Percentiles rank a stretch among this genome's conserved stretches.
These are phyloP conservation scores for Apocheima hispidaria DNA, from an alignment of 2,888 invertebrate genomes.

Conservation along the genomic window DNA sequence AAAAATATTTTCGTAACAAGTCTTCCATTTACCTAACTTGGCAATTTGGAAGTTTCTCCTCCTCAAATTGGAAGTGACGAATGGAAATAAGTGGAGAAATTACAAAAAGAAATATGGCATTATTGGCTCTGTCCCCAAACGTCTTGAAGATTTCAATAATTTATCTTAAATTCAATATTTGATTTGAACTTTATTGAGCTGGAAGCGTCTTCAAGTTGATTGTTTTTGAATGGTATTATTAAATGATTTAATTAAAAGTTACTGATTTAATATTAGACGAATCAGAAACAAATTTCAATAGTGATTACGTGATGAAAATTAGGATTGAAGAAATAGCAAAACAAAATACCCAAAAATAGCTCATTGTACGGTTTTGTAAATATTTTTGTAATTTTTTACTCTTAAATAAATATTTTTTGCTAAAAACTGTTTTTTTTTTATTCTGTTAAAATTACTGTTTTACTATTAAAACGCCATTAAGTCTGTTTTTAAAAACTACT, in stretches of 20 bases:
- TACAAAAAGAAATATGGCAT: slow-evolving; percentile 35
- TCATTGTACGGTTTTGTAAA: too few species aligned
- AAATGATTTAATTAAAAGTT: slow-evolving; percentile 19
- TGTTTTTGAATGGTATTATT: not conserved
- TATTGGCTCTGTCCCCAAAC: slow-evolving; percentile 22
- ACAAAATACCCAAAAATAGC: too few species aligned
- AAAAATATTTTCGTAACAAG: slow-evolving; percentile 34
- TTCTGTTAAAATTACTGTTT: too few species aligned
- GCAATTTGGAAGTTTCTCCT: slow-evolving; percentile 37
- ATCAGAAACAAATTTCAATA: too few species aligned
- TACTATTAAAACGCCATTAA: too few species aligned
- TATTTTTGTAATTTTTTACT: too few species aligned
- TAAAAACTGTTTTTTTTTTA: too few species aligned
- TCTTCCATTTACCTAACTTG: slow-evolving; percentile 32
- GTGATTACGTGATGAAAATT: too few species aligned
- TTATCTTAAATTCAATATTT: slow-evolving; percentile 11
- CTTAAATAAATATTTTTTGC: too few species aligned
- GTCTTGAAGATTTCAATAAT: slow-evolving; percentile 30
- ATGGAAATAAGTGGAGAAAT: slow-evolving; percentile 29
- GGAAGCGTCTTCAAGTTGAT: slow-evolving; percentile 1
- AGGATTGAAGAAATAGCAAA: too few species aligned
- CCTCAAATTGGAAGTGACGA: slow-evolving; percentile 34
- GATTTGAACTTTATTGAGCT: slow-evolving; percentile 12
- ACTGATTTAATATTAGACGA: not conserved
- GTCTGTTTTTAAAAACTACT: too few species aligned